These are phyloP conservation scores for Reticulitermes lucifugus DNA, from an alignment of 2,888 invertebrate genomes.

Conservation along the genomic window DNA sequence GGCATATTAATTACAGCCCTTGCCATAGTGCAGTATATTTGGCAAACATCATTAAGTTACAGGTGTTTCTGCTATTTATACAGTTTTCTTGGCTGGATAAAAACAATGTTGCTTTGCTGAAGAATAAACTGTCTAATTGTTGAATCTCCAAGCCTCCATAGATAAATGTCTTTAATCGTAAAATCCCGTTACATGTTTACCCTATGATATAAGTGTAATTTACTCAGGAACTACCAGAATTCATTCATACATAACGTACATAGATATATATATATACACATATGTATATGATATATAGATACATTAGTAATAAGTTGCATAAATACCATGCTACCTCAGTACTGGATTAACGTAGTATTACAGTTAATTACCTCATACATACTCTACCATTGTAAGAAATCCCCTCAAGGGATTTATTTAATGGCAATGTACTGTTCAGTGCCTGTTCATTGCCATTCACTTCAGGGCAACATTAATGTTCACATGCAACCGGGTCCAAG, in stretches of 20 bases:
- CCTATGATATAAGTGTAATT: conserved; percentile 31
- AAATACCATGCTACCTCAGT: conserved; percentile 51
- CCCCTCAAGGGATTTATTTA: conserved; percentile 12
- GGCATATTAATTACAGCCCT: not conserved
- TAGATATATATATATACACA: conserved; percentile 30
- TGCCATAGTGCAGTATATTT: not conserved
- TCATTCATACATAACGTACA: conserved; percentile 29
- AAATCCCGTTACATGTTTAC: conserved; percentile 11
- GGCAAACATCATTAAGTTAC: not conserved
- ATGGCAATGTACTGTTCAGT: not conserved
- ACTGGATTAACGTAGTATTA: conserved; percentile 46
- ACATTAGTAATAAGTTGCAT: conserved; percentile 45
- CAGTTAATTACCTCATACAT: conserved; percentile 45
- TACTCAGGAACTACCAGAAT: conserved; percentile 48
- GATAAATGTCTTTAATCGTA: conserved; percentile 28
- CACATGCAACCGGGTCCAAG: conserved; percentile 45
- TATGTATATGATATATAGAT: conserved; percentile 39
- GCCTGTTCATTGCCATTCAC: not conserved
- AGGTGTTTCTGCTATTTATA: not conserved
- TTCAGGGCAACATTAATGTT: conserved; percentile 31
- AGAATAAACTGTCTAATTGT: conserved; percentile 14
- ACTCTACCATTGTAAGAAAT: not conserved
- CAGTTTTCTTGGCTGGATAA: conserved; percentile 1
- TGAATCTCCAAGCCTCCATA: conserved; percentile 41
- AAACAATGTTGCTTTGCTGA: not conserved